phyloP scores from a whole-genome alignment of 1,140 invertebrate species.

The Brachionus koreanus region DNA sequence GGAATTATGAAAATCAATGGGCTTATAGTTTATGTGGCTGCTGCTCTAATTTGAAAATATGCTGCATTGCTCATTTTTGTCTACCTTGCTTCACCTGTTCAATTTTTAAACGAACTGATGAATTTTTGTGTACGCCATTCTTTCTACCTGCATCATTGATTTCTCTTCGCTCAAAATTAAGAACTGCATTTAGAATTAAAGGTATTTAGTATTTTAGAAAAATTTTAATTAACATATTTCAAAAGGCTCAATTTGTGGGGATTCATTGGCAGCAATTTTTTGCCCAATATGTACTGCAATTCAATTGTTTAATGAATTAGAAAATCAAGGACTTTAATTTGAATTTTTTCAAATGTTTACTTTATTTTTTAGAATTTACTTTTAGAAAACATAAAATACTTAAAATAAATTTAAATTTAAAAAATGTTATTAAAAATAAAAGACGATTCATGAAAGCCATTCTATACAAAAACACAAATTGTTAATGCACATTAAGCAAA shows the following conservation, averaged over 20 bases:
- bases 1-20: slow-evolving; percentile 35
- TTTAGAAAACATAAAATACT: not conserved
- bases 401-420: not conserved
- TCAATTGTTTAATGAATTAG: slow-evolving; percentile 28
- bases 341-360: not conserved
- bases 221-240: not conserved
- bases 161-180: not conserved
- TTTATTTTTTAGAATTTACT: not conserved
- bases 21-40: not conserved
- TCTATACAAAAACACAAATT: slow-evolving; percentile 13
- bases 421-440: not conserved
- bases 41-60: not conserved
- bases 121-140: slow-evolving; percentile 33
- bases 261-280: slow-evolving; percentile 16
- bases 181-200: slow-evolving; percentile 40
- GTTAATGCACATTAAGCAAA: slow-evolving; percentile 11
- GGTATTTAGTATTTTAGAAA: not conserved
- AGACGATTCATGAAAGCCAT: not conserved
- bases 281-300: slow-evolving; percentile 20
- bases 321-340: slow-evolving; percentile 21
- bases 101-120: slow-evolving; percentile 32
- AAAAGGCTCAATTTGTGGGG: slow-evolving; percentile 26
- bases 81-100: slow-evolving; percentile 32
- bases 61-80: slow-evolving; percentile 32
- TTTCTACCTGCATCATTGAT: not conserved